These are phyloP conservation scores for Acronicta leporina DNA, from an alignment of 2,888 invertebrate species.

Conservation along the genomic window DNA sequence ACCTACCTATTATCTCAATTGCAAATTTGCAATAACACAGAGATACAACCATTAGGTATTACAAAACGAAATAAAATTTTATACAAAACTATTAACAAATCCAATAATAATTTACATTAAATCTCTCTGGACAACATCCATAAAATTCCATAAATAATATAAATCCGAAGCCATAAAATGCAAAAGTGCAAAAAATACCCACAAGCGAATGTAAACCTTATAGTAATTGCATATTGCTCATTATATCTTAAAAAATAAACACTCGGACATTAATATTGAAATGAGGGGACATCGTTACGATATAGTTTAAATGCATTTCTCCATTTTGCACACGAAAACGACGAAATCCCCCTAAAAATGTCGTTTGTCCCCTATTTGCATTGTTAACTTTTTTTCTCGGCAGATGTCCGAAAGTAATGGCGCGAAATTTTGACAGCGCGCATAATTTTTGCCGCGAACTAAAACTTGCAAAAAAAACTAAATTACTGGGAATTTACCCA, in stretches of 20 bases:
- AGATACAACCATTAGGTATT: background rate
- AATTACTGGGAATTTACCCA: conserved; percentile 81
- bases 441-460: conserved; percentile 83
- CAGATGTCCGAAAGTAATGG: conserved; percentile 87
- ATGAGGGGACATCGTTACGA: conserved; percentile 79
- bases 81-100: conserved; percentile 25
- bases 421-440: conserved; percentile 88
- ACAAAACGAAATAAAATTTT: conserved; percentile 1
- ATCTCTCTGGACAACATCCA: conserved; percentile 45
- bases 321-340: conserved; percentile 82
- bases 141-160: conserved; percentile 72
- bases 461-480: conserved; percentile 78
- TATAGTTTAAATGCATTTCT: conserved; percentile 87
- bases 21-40: no score
- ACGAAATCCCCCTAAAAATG: conserved; percentile 86
- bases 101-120: conserved; percentile 61
- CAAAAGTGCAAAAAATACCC: conserved; percentile 60
- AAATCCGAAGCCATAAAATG: conserved; percentile 68
- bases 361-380: conserved; percentile 85
- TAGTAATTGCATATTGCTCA: conserved; percentile 30
- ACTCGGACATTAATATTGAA: conserved; percentile 81
- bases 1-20: no score
- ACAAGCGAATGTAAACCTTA: conserved; percentile 60
- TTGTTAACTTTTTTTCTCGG: conserved; percentile 82
- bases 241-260: conserved; percentile 49